These are phyloP conservation scores for Muscicapa striata DNA, from an alignment of 2,797 vertebrate genomes.

Conservation along the genomic window DNA sequence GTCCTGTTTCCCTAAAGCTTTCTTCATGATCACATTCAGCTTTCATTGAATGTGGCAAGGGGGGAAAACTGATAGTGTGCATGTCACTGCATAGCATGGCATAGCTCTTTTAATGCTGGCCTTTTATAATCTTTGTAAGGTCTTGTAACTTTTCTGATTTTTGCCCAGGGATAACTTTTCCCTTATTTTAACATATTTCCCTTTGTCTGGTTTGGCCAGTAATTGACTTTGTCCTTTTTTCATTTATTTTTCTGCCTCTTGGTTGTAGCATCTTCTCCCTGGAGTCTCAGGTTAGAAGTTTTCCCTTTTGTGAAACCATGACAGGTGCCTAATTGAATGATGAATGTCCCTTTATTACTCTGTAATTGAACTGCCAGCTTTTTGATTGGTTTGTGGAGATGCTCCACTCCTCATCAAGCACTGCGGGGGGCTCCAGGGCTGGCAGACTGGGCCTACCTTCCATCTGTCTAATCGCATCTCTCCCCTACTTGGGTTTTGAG, in stretches of 20 bases:
- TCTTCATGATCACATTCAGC: neutral
- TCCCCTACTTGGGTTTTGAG: slow-evolving; percentile 80
- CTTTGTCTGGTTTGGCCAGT: slow-evolving; percentile 73
- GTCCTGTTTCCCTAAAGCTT: slow-evolving; percentile 1
- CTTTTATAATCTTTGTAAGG: slow-evolving; percentile 56
- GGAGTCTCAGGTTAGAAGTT: slow-evolving; percentile 86
- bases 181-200: slow-evolving; percentile 70
- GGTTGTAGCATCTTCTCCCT: slow-evolving; percentile 81
- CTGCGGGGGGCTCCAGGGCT: slow-evolving; percentile 79
- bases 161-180: slow-evolving; percentile 71
- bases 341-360: slow-evolving; percentile 98
- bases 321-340: slow-evolving; percentile 99
- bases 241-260: slow-evolving; percentile 81
- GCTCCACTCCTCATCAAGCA: slow-evolving; percentile 74
- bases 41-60: slow-evolving; percentile 18
- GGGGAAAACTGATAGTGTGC: slow-evolving; percentile 22
- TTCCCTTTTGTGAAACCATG: slow-evolving; percentile 88
- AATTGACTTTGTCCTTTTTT: slow-evolving; percentile 84
- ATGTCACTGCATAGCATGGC: neutral
- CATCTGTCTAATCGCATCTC: slow-evolving; percentile 93
- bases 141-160: slow-evolving; percentile 64
- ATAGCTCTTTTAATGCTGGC: slow-evolving; percentile 67
- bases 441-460: slow-evolving; percentile 86
- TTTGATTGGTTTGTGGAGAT: slow-evolving; percentile 86
- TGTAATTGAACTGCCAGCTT: slow-evolving; percentile 92